A percentile compares a stretch with the other conserved stretches of the same genome.
phyloP scores from a whole-genome alignment of 2,113 vertebrate species.

The Nymphicus hollandicus region DNA sequence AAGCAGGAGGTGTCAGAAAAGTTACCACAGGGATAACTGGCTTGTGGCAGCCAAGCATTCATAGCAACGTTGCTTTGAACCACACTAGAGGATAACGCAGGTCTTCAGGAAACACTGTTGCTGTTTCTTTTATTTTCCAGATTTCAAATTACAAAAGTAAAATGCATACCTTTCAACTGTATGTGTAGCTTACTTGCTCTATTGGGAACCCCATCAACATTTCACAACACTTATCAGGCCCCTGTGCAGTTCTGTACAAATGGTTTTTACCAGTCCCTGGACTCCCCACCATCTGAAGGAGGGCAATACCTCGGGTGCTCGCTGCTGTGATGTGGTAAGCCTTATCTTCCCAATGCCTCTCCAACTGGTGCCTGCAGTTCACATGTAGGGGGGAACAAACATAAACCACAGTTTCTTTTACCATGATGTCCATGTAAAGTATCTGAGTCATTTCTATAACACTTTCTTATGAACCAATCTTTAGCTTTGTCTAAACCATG shows the following conservation, averaged over 20 bases:
- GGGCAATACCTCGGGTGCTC: not conserved
- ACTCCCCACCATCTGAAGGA: fast-evolving
- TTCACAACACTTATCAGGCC: not conserved
- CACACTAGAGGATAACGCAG: no score
- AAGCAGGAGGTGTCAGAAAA: no score
- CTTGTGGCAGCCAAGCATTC: no score
- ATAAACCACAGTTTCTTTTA: not conserved
- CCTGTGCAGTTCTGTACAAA: not conserved
- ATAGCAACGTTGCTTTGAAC: no score
- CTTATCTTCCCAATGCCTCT: fast-evolving
- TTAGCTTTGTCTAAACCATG: not conserved
- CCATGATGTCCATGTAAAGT: fast-evolving
- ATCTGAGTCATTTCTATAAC: not conserved
- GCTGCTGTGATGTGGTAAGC: fast-evolving
- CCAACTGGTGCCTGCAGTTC: fast-evolving
- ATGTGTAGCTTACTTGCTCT: not conserved
- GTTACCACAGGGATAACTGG: no score
- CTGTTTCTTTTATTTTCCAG: not conserved
- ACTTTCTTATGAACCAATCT: fast-evolving
- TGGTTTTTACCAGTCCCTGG: fast-evolving
- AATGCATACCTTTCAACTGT: not conserved
- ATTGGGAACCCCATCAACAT: fast-evolving
- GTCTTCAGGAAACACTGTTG: not conserved
- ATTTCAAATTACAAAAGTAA: not conserved
- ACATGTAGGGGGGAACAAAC: fast-evolving